Conservation (phyloP, 2,113 vertebrate genomes). For the Mus pahari region DNA sequence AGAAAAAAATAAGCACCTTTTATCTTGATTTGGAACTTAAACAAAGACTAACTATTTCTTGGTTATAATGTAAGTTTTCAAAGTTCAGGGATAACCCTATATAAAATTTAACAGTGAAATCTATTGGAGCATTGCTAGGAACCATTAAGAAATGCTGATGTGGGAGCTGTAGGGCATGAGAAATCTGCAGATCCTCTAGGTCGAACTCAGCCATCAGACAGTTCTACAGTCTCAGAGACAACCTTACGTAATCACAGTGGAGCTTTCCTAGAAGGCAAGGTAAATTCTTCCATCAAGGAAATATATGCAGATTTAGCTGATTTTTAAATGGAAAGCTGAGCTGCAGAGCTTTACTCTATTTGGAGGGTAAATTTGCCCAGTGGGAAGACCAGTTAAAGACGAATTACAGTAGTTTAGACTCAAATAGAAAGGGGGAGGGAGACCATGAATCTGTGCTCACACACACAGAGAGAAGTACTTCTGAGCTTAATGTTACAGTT, state of each 20-base stretch:
- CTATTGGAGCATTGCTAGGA: conserved; percentile 73
- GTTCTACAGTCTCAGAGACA: conserved; percentile 82
- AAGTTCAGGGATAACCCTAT: conserved; percentile 56
- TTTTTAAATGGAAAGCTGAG: conserved; percentile 84
- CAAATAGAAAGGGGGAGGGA: conserved; percentile 67
- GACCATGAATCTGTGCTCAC: conserved; percentile 74
- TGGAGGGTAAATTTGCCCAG: conserved; percentile 87
- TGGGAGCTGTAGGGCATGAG: conserved; percentile 55
- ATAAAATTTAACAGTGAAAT: conserved; percentile 61
- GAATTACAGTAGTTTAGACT: conserved; percentile 85
- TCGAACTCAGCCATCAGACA: conserved; percentile 66
- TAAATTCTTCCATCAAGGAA: conserved; percentile 78
- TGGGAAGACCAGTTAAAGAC: conserved; percentile 87
- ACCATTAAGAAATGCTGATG: conserved; percentile 64
- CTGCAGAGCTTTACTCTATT: conserved; percentile 80
- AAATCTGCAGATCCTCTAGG: conserved; percentile 71
- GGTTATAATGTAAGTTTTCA: conserved; percentile 70
- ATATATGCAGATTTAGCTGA: conserved; percentile 86
- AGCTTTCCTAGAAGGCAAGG: conserved; percentile 80
- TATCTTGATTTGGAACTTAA: conserved; percentile 69
- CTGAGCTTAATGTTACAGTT: conserved; percentile 71
- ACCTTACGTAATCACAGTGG: conserved; percentile 81
- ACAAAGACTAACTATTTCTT: conserved; percentile 69
- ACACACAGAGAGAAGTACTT: conserved; percentile 72
- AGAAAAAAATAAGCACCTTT: conserved; percentile 78